A percentile compares a stretch with the other conserved stretches of the same genome.
These are phyloP conservation scores for Lontra canadensis DNA, from an alignment of 2,113 vertebrate genomes.

Conservation along the genomic window DNA sequence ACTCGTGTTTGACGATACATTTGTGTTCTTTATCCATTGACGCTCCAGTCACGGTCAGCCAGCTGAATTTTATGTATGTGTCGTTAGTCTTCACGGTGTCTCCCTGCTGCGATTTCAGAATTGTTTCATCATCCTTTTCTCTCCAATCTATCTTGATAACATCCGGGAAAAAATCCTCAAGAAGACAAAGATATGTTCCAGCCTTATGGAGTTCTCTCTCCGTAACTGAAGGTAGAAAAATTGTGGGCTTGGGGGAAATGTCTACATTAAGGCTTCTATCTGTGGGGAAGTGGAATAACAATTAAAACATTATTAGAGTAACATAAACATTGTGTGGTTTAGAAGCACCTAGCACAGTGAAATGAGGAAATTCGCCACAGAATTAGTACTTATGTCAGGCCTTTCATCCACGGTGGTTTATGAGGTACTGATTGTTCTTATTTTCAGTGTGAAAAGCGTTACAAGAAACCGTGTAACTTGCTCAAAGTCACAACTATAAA, in stretches of 20 bases:
- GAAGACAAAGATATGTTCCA: conserved; percentile 79
- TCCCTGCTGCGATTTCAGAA: conserved; percentile 41
- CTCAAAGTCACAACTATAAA: background rate
- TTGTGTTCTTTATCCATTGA: conserved; percentile 30
- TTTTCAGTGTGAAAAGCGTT: background rate
- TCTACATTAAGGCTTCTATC: background rate
- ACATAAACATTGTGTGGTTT: background rate
- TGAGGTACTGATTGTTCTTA: background rate
- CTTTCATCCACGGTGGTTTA: background rate
- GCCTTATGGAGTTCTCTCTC: background rate
- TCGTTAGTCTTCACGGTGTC: background rate
- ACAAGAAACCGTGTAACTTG: background rate
- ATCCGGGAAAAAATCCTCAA: conserved; percentile 84
- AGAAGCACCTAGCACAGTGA: background rate
- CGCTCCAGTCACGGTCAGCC: conserved; percentile 75
- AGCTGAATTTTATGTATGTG: conserved; percentile 79
- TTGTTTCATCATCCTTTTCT: fast-evolving
- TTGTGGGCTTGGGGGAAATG: conserved; percentile 21
- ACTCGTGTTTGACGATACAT: conserved; percentile 52
- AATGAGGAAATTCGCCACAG: background rate
- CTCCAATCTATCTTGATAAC: conserved; percentile 80
- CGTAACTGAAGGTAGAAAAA: conserved; percentile 68
- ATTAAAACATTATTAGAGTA: background rate
- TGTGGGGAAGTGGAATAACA: background rate
- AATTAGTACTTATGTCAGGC: too few relatives aligned